Conservation (phyloP, 2,888 invertebrate species). For the Caenorhabditis virilis region DNA sequence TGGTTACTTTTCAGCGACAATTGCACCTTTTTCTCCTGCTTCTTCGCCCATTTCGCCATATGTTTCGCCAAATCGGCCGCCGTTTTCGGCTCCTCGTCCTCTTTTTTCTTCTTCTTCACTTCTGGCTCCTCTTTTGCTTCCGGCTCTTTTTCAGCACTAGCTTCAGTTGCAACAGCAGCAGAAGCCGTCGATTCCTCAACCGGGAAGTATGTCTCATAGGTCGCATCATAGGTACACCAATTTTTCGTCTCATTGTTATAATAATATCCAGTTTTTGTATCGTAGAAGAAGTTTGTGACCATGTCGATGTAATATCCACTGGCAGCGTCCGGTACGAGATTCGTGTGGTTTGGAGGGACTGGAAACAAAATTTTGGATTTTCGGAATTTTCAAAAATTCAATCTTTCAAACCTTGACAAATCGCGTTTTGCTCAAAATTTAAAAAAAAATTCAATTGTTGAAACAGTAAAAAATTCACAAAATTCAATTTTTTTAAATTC, state of each 20-base stretch:
- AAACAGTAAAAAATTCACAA: conserved; percentile 1
- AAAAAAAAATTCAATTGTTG: neutral
- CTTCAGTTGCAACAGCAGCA: neutral
- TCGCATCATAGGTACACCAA: conserved; percentile 91
- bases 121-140: conserved; percentile 48
- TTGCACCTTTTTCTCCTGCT: conserved; percentile 76
- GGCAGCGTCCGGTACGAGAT: conserved; percentile 89
- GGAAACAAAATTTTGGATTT: too few relatives aligned
- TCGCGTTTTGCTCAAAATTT: too few relatives aligned
- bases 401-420: too few relatives aligned
- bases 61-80: conserved; percentile 72
- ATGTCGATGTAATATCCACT: conserved; percentile 96
- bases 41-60: conserved; percentile 94
- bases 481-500: neutral
- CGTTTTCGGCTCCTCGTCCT: conserved; percentile 61
- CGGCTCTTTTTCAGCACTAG: conserved; percentile 2
- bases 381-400: too few relatives aligned
- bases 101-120: conserved; percentile 6
- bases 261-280: conserved; percentile 81
- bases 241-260: conserved; percentile 88
- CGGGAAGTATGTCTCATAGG: conserved; percentile 63
- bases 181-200: conserved; percentile 22
- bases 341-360: conserved; percentile 83
- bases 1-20: conserved; percentile 41
- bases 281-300: conserved; percentile 90